These are phyloP conservation scores for Orestias chungarensis DNA, from an alignment of 2,797 vertebrate genomes.

Conservation along the genomic window DNA sequence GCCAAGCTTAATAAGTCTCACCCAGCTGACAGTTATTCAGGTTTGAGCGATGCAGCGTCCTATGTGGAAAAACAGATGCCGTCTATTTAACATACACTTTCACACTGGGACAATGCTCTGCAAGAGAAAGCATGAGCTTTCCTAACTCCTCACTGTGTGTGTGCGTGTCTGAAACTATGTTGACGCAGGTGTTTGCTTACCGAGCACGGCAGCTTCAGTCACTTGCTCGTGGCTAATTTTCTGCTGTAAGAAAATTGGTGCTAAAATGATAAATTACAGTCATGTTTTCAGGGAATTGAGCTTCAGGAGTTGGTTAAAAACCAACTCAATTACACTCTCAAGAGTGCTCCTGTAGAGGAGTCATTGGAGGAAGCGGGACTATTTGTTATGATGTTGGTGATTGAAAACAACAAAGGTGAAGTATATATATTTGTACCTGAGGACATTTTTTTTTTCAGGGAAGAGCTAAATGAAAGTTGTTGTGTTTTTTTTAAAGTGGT, in stretches of 20 bases:
- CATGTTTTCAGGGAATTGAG: slow-evolving; percentile 33
- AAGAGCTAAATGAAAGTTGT: slow-evolving; percentile 1
- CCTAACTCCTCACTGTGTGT: slow-evolving; percentile 2
- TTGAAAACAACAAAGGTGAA: slow-evolving; percentile 3
- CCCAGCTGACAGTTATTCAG: slow-evolving; percentile 40
- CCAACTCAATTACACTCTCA: not conserved
- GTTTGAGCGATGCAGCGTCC: slow-evolving; percentile 23
- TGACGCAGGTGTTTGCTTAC: slow-evolving; percentile 2
- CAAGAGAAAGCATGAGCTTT: slow-evolving; percentile 47
- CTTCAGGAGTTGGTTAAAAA: slow-evolving; percentile 38
- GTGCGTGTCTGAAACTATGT: slow-evolving; percentile 2
- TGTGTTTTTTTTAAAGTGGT: slow-evolving; percentile 7
- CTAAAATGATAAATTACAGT: slow-evolving; percentile 43
- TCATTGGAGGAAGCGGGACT: slow-evolving; percentile 4
- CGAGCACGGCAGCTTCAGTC: slow-evolving; percentile 24
- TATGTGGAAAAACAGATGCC: slow-evolving; percentile 15
- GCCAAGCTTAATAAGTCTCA: slow-evolving; percentile 35
- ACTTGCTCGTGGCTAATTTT: slow-evolving; percentile 34
- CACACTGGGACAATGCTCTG: slow-evolving; percentile 17
- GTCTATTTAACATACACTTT: not conserved
- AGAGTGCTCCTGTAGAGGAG: slow-evolving; percentile 5
- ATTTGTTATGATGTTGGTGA: slow-evolving; percentile 8
- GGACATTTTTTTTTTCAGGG: slow-evolving; percentile 1
- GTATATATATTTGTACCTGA: slow-evolving; percentile 9
- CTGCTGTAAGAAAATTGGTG: slow-evolving; percentile 15